A percentile compares a stretch with the other conserved stretches of the same genome.
Conservation (phyloP, 1,140 invertebrate genomes). For the Bombus cullumanus region DNA sequence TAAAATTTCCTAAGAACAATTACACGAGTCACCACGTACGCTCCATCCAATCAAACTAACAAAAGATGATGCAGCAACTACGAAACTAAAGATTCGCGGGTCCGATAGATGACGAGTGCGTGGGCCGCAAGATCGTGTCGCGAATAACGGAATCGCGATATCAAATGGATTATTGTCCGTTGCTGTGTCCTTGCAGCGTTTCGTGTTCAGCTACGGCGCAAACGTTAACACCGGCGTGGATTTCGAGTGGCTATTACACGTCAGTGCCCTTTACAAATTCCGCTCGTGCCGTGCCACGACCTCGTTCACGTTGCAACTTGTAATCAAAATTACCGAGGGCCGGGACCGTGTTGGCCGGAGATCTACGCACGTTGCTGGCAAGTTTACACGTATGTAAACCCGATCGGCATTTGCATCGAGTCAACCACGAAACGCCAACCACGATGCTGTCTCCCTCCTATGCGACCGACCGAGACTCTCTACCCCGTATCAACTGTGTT, state of each 20-base stretch:
- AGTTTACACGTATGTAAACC: conserved; percentile 63
- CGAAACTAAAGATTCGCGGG: not conserved
- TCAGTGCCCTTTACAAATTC: conserved; percentile 38
- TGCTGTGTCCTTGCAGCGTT: not conserved
- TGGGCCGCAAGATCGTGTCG: conserved; percentile 16
- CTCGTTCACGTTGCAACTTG: conserved; percentile 61
- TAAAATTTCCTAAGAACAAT: too few relatives aligned
- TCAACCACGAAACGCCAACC: conserved; percentile 39
- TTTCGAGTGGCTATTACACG: conserved; percentile 66
- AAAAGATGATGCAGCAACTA: not conserved
- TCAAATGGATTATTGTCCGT: conserved; percentile 55
- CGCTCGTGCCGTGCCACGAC: conserved; percentile 26
- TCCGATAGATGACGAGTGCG: not conserved
- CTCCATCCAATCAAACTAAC: not conserved
- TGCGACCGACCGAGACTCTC: too few relatives aligned
- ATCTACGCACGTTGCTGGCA: conserved; percentile 54
- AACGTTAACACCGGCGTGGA: conserved; percentile 63
- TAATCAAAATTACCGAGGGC: conserved; percentile 65
- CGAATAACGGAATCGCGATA: conserved; percentile 46
- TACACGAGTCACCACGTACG: too few relatives aligned
- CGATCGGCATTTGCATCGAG: conserved; percentile 66
- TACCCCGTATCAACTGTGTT: not conserved
- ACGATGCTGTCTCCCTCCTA: too few relatives aligned
- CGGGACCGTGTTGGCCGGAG: conserved; percentile 33
- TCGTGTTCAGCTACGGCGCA: conserved; percentile 10